Conservation (phyloP, 2,888 invertebrate species). For the Andrena camellia region DNA sequence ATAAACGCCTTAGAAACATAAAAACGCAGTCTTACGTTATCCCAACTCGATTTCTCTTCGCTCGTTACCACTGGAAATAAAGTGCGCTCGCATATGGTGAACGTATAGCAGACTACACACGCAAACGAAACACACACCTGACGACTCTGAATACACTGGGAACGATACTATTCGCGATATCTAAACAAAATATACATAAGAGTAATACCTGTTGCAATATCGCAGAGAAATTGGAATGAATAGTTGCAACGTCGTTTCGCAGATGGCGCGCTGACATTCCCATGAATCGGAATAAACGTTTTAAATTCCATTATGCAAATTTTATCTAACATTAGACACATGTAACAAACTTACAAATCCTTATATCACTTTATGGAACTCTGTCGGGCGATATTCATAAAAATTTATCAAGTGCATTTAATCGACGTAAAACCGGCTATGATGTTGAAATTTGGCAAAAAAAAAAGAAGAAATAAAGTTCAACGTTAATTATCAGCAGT, state of each 20-base stretch:
- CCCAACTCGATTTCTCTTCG: slow-evolving; percentile 14
- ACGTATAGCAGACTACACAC: neutral
- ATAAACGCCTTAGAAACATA: slow-evolving; percentile 9
- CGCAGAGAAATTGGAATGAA: neutral
- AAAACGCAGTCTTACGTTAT: slow-evolving; percentile 7
- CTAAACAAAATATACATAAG: neutral
- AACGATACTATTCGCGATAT: neutral
- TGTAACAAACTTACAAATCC: neutral
- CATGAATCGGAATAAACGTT: neutral
- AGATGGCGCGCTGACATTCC: slow-evolving; percentile 13
- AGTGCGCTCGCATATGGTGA: neutral
- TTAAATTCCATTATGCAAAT: slow-evolving; percentile 2
- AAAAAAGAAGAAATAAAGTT: neutral
- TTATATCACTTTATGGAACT: neutral
- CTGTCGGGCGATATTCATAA: neutral
- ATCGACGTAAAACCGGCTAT: too few species aligned
- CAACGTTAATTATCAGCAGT: neutral
- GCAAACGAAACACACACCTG: neutral
- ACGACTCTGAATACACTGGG: too few species aligned
- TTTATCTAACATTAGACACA: neutral
- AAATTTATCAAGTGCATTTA: too few species aligned
- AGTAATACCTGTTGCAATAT: neutral
- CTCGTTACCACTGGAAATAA: neutral
- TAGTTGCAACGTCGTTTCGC: neutral
- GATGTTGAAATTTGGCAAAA: too few species aligned